Conservation (phyloP, 2,888 invertebrate species). For the Stenotaenia linearis region DNA sequence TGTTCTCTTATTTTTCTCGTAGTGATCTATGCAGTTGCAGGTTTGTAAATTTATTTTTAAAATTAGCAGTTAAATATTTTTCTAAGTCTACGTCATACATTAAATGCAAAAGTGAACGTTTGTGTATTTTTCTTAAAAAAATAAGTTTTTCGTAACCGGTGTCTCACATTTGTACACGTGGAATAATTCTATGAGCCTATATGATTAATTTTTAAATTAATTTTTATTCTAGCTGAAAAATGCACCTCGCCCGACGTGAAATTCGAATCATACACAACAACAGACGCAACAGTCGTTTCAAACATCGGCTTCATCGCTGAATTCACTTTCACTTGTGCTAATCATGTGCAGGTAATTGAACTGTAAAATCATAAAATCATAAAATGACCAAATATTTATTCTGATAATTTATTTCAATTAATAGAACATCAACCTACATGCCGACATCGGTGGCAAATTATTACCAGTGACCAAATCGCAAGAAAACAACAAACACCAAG, state of each 20-base stretch:
- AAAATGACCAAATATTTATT: neutral
- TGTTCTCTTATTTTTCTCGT: neutral
- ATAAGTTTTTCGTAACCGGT: too few relatives aligned
- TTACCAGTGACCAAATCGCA: slow-evolving; percentile 73
- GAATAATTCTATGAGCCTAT: neutral
- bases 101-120: too few relatives aligned
- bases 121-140: too few relatives aligned
- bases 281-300: slow-evolving; percentile 84
- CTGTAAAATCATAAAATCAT: neutral
- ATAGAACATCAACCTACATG: slow-evolving; percentile 68
- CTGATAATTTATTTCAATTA: slow-evolving; percentile 28
- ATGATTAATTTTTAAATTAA: neutral
- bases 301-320: slow-evolving; percentile 87
- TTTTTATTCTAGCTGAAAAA: slow-evolving; percentile 36
- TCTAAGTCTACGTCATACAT: too few relatives aligned
- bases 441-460: slow-evolving; percentile 80
- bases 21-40: neutral
- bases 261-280: slow-evolving; percentile 81
- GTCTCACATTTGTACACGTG: neutral
- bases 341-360: slow-evolving; percentile 48
- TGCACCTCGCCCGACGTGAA: slow-evolving; percentile 50
- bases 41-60: too few relatives aligned
- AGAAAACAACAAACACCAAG: slow-evolving; percentile 70
- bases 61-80: too few relatives aligned
- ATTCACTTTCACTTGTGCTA: slow-evolving; percentile 72